These are phyloP conservation scores for Gryllus longicercus DNA, from an alignment of 2,888 invertebrate species.

Conservation along the genomic window DNA sequence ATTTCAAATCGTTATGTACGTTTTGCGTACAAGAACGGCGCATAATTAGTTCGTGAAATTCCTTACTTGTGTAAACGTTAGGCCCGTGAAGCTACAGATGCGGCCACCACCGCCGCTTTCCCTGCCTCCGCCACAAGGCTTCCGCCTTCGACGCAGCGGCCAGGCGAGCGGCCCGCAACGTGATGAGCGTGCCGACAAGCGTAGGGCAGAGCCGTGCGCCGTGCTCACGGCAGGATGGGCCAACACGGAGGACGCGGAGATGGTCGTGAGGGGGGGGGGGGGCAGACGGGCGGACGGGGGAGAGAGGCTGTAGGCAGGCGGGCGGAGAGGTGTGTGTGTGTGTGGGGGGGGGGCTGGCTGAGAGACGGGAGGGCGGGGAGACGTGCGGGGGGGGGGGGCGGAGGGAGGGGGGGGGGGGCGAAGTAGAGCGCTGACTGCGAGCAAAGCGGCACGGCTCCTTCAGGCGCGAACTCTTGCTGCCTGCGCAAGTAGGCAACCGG, in stretches of 20 bases:
- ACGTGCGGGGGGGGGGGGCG: not conserved
- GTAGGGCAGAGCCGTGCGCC: too few relatives aligned
- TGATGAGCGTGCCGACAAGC: not conserved
- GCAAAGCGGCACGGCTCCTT: not conserved
- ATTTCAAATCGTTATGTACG: too few relatives aligned
- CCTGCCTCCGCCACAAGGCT: too few relatives aligned
- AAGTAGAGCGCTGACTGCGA: not conserved
- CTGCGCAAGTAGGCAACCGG: not conserved
- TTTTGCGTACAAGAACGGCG: too few relatives aligned
- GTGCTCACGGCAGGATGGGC: too few relatives aligned
- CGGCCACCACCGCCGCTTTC: too few relatives aligned
- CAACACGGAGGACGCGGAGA: too few relatives aligned
- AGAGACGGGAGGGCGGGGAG: not conserved
- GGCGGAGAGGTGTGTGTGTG: not conserved
- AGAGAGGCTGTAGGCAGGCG: not conserved
- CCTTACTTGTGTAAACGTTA: too few relatives aligned
- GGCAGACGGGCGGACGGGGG: not conserved
- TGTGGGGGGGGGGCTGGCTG: accelerated
- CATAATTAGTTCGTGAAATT: too few relatives aligned
- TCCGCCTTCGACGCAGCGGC: not conserved
- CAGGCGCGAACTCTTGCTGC: not conserved
- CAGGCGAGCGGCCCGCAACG: not conserved
- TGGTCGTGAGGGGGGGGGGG: not conserved
- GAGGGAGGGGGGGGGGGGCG: not conserved
- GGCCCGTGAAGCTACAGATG: too few relatives aligned